phyloP scores from a whole-genome alignment of 2,797 vertebrate genomes.

The Chiroxiphia lanceolata region DNA sequence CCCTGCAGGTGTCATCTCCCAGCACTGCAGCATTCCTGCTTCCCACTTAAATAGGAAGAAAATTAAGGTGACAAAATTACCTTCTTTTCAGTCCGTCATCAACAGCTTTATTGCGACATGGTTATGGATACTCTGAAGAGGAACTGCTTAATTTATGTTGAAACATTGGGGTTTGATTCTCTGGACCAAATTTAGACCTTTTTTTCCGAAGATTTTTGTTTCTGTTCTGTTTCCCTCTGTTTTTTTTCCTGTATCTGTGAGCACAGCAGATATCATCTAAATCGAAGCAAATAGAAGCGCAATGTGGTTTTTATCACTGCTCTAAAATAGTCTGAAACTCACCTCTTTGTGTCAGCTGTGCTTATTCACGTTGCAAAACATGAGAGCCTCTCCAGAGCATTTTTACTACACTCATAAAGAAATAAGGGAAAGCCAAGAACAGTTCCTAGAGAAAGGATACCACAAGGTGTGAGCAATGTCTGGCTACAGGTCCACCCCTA shows the following conservation, averaged over 20 bases:
- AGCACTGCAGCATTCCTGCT: conserved; percentile 62
- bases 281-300: neutral
- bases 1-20: conserved; percentile 56
- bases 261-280: neutral
- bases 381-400: neutral
- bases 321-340: neutral
- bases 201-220: neutral
- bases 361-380: neutral
- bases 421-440: neutral
- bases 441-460: neutral
- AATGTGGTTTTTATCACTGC: neutral
- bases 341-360: neutral
- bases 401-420: neutral
- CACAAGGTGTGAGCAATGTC: rapidly evolving
- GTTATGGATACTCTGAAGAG: neutral
- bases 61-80: neutral
- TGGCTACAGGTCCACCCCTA: neutral
- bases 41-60: conserved; percentile 71
- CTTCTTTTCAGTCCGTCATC: neutral
- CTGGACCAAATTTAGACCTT: neutral
- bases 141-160: neutral
- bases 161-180: neutral
- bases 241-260: neutral
- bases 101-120: neutral
- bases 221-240: rapidly evolving